phyloP scores from a whole-genome alignment of 2,797 vertebrate species.

The Anomalospiza imberbis region DNA sequence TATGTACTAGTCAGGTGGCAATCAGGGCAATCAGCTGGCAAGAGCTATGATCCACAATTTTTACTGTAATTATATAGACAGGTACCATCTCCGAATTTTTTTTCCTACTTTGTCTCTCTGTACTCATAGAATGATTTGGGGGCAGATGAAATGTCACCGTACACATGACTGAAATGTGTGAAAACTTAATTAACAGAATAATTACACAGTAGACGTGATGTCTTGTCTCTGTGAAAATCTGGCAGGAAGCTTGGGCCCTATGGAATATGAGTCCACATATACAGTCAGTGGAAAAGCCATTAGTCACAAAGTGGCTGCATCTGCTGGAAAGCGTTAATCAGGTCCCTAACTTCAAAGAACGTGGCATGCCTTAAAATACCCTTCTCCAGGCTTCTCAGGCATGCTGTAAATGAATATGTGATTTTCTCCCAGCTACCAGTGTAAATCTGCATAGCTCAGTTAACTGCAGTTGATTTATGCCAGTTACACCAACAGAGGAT shows the following conservation, averaged over 20 bases:
- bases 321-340: constrained; percentile 31
- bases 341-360: not conserved
- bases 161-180: not conserved
- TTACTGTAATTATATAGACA: not conserved
- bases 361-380: not conserved
- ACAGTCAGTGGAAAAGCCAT: not conserved
- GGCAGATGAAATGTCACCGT: not conserved
- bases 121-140: not conserved
- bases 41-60: not conserved
- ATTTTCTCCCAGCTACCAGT: constrained; percentile 1
- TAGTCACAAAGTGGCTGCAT: not conserved
- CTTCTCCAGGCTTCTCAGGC: not conserved
- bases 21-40: not conserved
- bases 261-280: not conserved
- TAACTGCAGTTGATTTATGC: constrained; percentile 1
- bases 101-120: not conserved
- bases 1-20: not conserved
- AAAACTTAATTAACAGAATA: constrained; percentile 38
- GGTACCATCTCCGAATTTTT: not conserved
- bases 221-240: not conserved
- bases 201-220: not conserved
- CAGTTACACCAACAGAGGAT: not conserved
- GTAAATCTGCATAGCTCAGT: constrained; percentile 11
- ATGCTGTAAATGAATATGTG: not conserved
- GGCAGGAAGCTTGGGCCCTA: not conserved